Evolutionary conservation across 2,797 vertebrate genomes (phyloP).

Genomic region (Microtus obscurus): DNA sequence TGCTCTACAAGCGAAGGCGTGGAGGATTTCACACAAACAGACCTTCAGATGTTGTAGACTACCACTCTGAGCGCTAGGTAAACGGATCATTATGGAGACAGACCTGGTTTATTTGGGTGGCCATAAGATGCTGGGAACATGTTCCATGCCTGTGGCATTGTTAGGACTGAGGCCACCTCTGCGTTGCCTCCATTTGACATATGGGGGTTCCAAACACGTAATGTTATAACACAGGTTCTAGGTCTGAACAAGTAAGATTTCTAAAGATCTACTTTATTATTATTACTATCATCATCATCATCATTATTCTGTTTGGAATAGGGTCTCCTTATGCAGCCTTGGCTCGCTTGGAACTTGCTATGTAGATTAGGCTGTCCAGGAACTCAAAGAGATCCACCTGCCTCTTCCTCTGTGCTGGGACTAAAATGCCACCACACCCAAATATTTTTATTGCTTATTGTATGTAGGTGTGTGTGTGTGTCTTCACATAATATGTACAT

Average conservation of each 20-base stretch:
- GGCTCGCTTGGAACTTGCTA: neutral
- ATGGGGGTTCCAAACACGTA: neutral
- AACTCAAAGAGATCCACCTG: neutral
- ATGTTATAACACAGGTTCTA: neutral
- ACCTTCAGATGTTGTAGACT: neutral
- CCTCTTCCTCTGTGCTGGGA: neutral
- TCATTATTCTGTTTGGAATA: neutral
- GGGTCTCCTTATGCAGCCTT: neutral
- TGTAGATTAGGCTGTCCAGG: neutral
- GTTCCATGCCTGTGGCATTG: neutral
- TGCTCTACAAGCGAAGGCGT: neutral
- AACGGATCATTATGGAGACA: neutral
- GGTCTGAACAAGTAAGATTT: neutral
- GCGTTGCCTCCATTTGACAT: neutral
- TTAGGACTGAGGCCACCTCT: neutral
- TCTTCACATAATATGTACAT: neutral
- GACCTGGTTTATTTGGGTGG: slow-evolving; percentile 20
- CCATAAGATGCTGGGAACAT: neutral
- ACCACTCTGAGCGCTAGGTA: neutral
- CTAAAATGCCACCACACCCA: neutral
- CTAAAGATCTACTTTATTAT: neutral
- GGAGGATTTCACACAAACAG: neutral
- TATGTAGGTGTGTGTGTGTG: neutral
- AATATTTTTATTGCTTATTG: neutral
- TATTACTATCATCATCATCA: neutral